Evolutionary conservation across 2,797 vertebrate genomes (phyloP), one percentile per base, ranked within the genome.

Genomic region (Lates japonicus): DNA sequence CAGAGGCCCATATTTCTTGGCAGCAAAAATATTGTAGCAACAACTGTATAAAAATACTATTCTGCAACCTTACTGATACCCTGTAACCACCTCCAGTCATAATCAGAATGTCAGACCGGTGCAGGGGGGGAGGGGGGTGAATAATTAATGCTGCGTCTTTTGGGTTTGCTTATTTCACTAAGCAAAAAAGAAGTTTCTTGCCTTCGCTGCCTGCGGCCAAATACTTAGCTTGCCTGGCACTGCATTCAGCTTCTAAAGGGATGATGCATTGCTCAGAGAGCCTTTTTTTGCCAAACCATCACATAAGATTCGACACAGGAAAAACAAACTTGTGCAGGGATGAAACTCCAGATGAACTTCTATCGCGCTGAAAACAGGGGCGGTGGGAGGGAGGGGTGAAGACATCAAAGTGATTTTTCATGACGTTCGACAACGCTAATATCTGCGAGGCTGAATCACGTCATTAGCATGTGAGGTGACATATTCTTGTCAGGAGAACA

Each of bases 101-200:
- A 90, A 94, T 93, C 90, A 90, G 82, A 91, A 85, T 87, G 88
- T 90, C 85, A 89, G 85, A 76, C 80, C 84, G 75, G 83, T 75
- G 86, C 81, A 90, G 80, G 25, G 25, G 25, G 25, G 25, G 2
- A n/a, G 66, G 57, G 78, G 76, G 86, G 82, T 93, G 87, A 94
- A 94, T 94, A 93, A 95, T 94, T 94, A 90, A 93, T 93, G 88
- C 81, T 87, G 65, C 83, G 80, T 94, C 86, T 91, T 90, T 90
- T 80, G 84, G 84, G 83, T 83, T 92, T 89, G 89, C 83, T 93
- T 87, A 90, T 91, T 93, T 89, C 87, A 78, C 79, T 48, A 82
- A 85, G 87, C 81, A 89, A 82, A 87, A 90, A 89, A 88, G 16
- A 90, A 69, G 79, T 92, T 90, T 90, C 73, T 88, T 90, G 88